phyloP scores from a whole-genome alignment of 2,797 vertebrate species.

The Tapirus indicus region DNA sequence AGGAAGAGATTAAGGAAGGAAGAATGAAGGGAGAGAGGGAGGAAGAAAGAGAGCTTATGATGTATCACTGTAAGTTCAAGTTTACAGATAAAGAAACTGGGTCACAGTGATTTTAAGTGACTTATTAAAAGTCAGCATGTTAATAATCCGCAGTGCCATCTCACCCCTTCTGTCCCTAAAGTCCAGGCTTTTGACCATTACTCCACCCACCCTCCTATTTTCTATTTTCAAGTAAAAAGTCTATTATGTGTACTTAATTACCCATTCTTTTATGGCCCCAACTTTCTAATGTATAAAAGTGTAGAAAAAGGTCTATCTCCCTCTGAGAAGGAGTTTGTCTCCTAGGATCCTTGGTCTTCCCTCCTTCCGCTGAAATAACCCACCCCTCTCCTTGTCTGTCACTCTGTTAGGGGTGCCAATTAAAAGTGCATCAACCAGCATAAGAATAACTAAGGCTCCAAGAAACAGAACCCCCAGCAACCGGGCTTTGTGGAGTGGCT shows the following conservation, averaged over 20 bases:
- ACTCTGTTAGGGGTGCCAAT: slow-evolving; percentile 34
- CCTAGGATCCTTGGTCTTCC: neutral
- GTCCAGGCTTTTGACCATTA: neutral
- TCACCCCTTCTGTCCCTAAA: neutral
- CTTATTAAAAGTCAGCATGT: neutral
- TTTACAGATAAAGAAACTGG: neutral
- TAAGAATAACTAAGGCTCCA: neutral
- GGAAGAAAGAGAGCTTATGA: neutral
- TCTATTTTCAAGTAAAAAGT: neutral
- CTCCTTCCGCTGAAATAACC: neutral
- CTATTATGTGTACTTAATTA: neutral
- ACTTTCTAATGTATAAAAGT: neutral
- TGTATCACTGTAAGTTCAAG: neutral
- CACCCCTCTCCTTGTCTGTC: neutral
- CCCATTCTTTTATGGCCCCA: neutral
- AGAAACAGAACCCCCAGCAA: neutral
- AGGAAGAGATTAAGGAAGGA: neutral
- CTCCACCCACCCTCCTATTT: fast-evolving
- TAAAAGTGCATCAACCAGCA: slow-evolving; percentile 51
- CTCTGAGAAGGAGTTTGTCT: neutral
- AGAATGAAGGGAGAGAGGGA: neutral
- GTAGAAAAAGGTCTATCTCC: fast-evolving
- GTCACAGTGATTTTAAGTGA: neutral
- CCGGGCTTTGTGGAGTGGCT: fast-evolving
- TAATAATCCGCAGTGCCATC: fast-evolving